Conservation (phyloP, 1,140 invertebrate species). For the Drosophila nasuta region DNA sequence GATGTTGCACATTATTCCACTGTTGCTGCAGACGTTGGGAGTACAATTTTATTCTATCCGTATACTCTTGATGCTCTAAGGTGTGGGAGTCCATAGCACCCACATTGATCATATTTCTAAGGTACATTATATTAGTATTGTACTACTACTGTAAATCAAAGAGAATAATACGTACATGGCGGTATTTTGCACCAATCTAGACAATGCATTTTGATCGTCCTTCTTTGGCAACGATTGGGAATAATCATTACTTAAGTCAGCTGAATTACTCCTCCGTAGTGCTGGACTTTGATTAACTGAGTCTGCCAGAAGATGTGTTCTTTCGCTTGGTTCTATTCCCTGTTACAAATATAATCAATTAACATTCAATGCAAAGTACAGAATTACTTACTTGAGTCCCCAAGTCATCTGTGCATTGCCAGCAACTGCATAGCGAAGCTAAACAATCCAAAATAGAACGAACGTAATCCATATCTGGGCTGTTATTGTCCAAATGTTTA, state of each 20-base stretch:
- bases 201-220: slow-evolving; percentile 95
- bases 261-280: slow-evolving; percentile 88
- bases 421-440: slow-evolving; percentile 75
- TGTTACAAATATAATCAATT: slow-evolving; percentile 21
- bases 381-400: slow-evolving; percentile 85
- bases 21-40: slow-evolving; percentile 87
- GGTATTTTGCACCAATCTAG: slow-evolving; percentile 94
- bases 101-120: slow-evolving; percentile 93
- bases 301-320: slow-evolving; percentile 89
- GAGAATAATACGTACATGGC: slow-evolving; percentile 89
- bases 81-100: slow-evolving; percentile 92
- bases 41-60: slow-evolving; percentile 90
- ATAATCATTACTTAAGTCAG: slow-evolving; percentile 88
- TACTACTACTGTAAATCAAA: background rate
- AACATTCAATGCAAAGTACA: background rate
- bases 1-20: slow-evolving; percentile 83
- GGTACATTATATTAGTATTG: slow-evolving; percentile 30
- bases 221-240: slow-evolving; percentile 90
- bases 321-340: slow-evolving; percentile 87
- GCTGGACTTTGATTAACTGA: slow-evolving; percentile 89
- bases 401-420: slow-evolving; percentile 85
- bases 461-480: slow-evolving; percentile 70
- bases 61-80: slow-evolving; percentile 91
- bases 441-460: slow-evolving; percentile 75
- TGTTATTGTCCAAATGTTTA: slow-evolving; percentile 27